Evolutionary conservation across 1,140 invertebrate species (phyloP).

Genomic region (Scaptomyza pallida): DNA sequence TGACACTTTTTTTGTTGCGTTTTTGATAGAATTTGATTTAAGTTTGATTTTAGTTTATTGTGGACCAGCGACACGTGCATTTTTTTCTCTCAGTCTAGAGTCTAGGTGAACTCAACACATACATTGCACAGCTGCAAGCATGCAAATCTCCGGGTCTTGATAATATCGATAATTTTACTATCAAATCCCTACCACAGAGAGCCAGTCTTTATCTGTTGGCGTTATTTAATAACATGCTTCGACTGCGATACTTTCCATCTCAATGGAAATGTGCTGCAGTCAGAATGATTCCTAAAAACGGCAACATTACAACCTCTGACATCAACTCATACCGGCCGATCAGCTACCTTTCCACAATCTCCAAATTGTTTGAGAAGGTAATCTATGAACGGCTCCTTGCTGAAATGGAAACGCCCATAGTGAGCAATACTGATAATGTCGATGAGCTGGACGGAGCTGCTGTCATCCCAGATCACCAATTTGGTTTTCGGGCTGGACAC

Average conservation of each 20-base stretch:
- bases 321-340: not conserved
- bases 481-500: not conserved
- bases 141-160: not conserved
- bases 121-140: too few species aligned
- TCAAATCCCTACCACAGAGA: not conserved
- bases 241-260: not conserved
- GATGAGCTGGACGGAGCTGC: too few species aligned
- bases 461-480: not conserved
- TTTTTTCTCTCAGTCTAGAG: too few species aligned
- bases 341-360: not conserved
- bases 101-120: too few species aligned
- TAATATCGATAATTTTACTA: not conserved
- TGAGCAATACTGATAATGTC: too few species aligned
- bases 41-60: too few species aligned
- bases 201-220: not conserved
- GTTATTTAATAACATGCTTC: not conserved
- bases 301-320: not conserved
- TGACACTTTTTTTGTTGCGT: too few species aligned
- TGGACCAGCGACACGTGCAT: too few species aligned
- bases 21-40: too few species aligned
- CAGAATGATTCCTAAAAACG: not conserved
- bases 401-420: not conserved
- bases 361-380: not conserved
- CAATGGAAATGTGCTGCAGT: conserved; percentile 3
- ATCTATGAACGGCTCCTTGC: not conserved